These are phyloP conservation scores for Pelodiscus sinensis DNA, from an alignment of 2,113 vertebrate genomes.

Conservation along the genomic window DNA sequence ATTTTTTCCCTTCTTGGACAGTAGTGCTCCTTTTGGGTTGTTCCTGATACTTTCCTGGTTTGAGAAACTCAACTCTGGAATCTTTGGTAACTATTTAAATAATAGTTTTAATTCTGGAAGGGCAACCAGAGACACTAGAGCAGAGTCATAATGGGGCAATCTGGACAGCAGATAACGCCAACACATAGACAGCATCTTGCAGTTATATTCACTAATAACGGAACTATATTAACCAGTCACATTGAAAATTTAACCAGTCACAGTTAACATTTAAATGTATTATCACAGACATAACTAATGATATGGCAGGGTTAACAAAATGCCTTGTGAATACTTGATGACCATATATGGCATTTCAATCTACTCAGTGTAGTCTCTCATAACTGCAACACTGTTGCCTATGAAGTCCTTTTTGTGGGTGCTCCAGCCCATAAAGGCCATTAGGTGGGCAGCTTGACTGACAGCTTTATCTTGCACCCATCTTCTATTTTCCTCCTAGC, in stretches of 20 bases:
- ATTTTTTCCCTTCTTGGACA: not conserved
- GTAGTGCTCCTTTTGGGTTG: not conserved
- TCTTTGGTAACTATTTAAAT: not conserved
- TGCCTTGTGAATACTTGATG: not conserved
- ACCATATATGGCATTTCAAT: not conserved
- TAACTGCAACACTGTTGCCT: not conserved
- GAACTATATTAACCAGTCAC: not conserved
- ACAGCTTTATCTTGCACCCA: not conserved
- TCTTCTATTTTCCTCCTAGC: not conserved
- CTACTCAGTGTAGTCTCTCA: not conserved
- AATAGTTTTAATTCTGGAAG: not conserved
- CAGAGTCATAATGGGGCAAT: not conserved
- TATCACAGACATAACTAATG: not conserved
- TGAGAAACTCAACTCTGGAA: not conserved
- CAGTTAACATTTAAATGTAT: not conserved
- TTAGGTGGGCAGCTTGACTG: not conserved
- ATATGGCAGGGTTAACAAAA: not conserved
- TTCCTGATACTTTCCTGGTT: not conserved
- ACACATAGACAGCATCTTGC: not conserved
- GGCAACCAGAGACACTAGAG: not conserved
- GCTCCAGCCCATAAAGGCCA: not conserved
- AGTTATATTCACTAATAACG: not conserved
- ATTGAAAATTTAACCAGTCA: too few relatives aligned
- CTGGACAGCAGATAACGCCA: not conserved
- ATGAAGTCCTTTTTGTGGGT: not conserved